phyloP scores from a whole-genome alignment of 2,797 vertebrate species.

The Echiichthys vipera region DNA sequence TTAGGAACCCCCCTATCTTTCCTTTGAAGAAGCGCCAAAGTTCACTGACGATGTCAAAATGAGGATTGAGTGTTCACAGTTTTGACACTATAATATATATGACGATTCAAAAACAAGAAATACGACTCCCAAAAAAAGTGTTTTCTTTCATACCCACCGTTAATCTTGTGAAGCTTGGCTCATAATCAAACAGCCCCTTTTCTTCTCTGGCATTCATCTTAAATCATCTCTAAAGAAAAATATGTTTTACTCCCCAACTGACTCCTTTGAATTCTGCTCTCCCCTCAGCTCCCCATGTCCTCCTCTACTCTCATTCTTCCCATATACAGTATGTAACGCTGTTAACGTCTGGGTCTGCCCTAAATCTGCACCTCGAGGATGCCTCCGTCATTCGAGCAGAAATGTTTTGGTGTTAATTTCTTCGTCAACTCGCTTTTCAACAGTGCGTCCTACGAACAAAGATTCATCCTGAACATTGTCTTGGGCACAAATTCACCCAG shows the following conservation, averaged over 20 bases:
- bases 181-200: not conserved
- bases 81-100: too few relatives aligned
- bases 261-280: not conserved
- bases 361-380: too few relatives aligned
- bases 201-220: not conserved
- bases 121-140: too few relatives aligned
- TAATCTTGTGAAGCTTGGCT: not conserved
- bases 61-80: too few relatives aligned
- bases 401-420: not conserved
- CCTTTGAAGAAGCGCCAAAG: not conserved
- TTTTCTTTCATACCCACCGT: not conserved
- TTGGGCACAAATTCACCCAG: not conserved
- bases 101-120: too few relatives aligned
- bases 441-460: not conserved
- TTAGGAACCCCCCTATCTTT: not conserved
- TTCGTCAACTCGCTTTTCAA: not conserved
- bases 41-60: not conserved
- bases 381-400: not conserved
- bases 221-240: not conserved
- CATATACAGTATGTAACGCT: not conserved
- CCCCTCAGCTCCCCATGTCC: not conserved
- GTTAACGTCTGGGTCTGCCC: too few relatives aligned
- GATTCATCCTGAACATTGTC: not conserved
- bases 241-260: not conserved
- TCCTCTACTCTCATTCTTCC: not conserved